Base-by-base conservation (phyloP, 2,888 invertebrate genomes). In the Noctua fimbriata region DNA sequence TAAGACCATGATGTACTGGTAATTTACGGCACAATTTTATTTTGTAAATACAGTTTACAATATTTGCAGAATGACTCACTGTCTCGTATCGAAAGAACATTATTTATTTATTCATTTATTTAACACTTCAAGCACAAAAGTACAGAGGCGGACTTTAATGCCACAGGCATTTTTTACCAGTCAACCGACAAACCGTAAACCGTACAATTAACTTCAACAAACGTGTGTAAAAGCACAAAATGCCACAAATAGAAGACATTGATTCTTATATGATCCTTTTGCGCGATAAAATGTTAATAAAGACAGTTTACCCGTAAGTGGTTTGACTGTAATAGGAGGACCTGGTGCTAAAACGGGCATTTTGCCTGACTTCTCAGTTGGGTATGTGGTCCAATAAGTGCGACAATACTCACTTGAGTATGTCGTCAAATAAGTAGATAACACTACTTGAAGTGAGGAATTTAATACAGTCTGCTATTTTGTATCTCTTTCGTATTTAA, bases 251-350 rank as follows among this genome's bases (percentile, higher is more conserved):
- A 85, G 66, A 78, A 36, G 36, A 80, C 75, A 81, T 80, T 70
- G 78, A 73, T 83, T 78, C 74, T 79, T 76, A 83, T 60, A 87
- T 58, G 84, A 90, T 89, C 80, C 76, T 79, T 85, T 82, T 79
- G 87, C 74, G 73, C 80, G 88, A 92, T 93, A 92, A 91, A 89
- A 92, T 91, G 89, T 79, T 90, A 91, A 92, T 93, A 89, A 91
- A 92, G 89, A 86, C 84, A 87, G 88, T 89, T 90, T 79, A 76
- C 72, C 65, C 76, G 69, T 89, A 89, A 91, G 89, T 90, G 89
- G 89, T 88, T 90, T 80, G 47, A 78, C 72, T 82, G 76, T 81
- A 84, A 84, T 74, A 28, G 69, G 72, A 28, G 69, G 72, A 81
- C 55, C 12, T 70, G 78, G 73, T 36, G 77, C 55, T 52, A 73